Conservation (phyloP, 2,888 invertebrate genomes). For the Nudaria mundana region DNA sequence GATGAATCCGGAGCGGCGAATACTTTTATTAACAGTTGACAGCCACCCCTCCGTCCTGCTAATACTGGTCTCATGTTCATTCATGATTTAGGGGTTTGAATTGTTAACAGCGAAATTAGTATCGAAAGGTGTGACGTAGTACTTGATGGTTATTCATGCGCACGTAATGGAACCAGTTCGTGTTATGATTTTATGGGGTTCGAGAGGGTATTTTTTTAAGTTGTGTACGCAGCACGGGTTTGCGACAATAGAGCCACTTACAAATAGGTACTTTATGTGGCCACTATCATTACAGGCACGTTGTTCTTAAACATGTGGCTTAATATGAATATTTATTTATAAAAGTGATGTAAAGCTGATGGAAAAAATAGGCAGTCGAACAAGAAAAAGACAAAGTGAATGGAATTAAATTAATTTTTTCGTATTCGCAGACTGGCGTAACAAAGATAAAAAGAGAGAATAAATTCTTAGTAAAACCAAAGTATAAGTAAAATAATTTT, state of each 20-base stretch:
- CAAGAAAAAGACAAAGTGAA: too few species aligned
- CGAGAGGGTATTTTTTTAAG: conserved; percentile 52
- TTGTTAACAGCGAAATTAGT: conserved; percentile 73
- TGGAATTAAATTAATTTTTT: too few species aligned
- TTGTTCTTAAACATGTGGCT: conserved; percentile 1
- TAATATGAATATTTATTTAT: too few species aligned
- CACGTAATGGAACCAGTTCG: conserved; percentile 61
- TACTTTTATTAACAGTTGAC: conserved; percentile 43
- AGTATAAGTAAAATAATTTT: too few species aligned
- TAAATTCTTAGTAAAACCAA: too few species aligned
- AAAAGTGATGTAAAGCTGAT: too few species aligned
- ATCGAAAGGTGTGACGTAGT: conserved; percentile 71
- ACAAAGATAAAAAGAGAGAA: too few species aligned
- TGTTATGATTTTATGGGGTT: conserved; percentile 59
- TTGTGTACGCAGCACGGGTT: conserved; percentile 38
- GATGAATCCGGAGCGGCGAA: conserved; percentile 3
- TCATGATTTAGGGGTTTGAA: conserved; percentile 66
- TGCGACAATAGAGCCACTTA: conserved; percentile 32
- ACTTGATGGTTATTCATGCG: conserved; percentile 62
- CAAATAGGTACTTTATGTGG: conserved; percentile 18
- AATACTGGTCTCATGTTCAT: conserved; percentile 65
- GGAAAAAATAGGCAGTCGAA: too few species aligned
- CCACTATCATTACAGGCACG: conserved; percentile 4
- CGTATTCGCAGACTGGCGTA: too few species aligned
- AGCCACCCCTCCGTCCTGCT: conserved; percentile 58